Percentiles rank a stretch among this genome's conserved stretches.
Evolutionary conservation across 1,140 invertebrate genomes (phyloP).

Genomic region (Panulirus ornatus): DNA sequence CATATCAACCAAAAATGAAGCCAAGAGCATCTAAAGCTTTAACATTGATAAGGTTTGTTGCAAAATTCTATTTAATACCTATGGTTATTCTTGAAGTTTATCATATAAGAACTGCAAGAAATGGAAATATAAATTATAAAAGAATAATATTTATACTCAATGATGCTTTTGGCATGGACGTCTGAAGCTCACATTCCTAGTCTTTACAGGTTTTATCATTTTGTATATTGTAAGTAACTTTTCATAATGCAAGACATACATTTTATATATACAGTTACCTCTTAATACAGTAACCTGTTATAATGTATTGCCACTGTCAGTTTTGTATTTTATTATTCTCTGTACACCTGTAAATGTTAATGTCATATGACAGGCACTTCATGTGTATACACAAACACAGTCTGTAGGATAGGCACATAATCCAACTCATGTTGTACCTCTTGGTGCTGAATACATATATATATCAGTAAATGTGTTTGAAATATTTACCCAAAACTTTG

Average conservation of each 20-base stretch:
- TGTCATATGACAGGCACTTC: conserved; percentile 1
- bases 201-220: conserved; percentile 52
- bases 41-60: too few species aligned
- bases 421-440: conserved; percentile 53
- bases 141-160: neutral
- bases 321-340: conserved; percentile 63
- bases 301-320: neutral
- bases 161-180: conserved; percentile 33
- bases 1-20: neutral
- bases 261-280: conserved; percentile 22
- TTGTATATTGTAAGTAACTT: conserved; percentile 46
- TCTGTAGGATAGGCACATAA: conserved; percentile 44
- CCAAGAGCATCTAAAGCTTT: neutral
- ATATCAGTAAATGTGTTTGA: conserved; percentile 18
- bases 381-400: conserved; percentile 19
- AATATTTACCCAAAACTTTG: conserved; percentile 1
- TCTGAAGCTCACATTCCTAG: conserved; percentile 63
- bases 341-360: conserved; percentile 31
- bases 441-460: conserved; percentile 58
- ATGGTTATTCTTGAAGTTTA: neutral
- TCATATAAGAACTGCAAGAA: neutral
- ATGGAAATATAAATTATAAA: neutral
- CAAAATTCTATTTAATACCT: neutral
- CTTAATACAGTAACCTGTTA: conserved; percentile 46
- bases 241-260: conserved; percentile 22